Percentiles rank a stretch among this genome's conserved stretches.
These are phyloP conservation scores for Drosophila birchii DNA, from an alignment of 2,888 invertebrate species.

Conservation along the genomic window DNA sequence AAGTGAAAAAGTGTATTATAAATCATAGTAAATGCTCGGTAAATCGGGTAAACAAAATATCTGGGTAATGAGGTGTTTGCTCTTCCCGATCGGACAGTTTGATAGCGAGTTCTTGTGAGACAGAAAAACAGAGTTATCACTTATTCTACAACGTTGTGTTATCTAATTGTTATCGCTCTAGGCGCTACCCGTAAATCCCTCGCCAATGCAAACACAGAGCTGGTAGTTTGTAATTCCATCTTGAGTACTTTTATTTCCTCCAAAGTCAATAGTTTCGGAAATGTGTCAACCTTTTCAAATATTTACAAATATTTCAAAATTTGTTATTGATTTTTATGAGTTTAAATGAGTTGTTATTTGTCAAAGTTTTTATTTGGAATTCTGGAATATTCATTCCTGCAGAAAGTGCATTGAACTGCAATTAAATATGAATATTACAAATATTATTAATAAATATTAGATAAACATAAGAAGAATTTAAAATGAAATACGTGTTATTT, in stretches of 20 bases:
- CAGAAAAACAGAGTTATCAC: slow-evolving; percentile 19
- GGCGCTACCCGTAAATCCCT: slow-evolving; percentile 1
- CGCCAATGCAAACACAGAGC: background rate
- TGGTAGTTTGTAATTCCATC: background rate
- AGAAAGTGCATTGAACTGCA: no score
- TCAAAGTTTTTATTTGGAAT: background rate
- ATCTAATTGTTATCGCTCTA: slow-evolving; percentile 12
- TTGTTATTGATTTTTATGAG: background rate
- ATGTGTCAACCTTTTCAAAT: slow-evolving; percentile 5
- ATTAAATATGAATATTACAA: no score
- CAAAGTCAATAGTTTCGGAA: background rate
- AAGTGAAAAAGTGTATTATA: slow-evolving; percentile 13
- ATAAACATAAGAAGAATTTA: no score
- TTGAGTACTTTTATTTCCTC: background rate
- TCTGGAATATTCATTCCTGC: no score
- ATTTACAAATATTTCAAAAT: background rate
- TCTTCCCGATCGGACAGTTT: slow-evolving; percentile 23
- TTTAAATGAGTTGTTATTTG: background rate
- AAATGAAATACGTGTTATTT: no score
- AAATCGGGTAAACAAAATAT: slow-evolving; percentile 19
- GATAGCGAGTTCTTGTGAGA: slow-evolving; percentile 14
- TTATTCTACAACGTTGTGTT: slow-evolving; percentile 6
- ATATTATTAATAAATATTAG: no score
- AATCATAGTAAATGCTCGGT: slow-evolving; percentile 15
- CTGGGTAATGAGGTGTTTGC: slow-evolving; percentile 44